Evolutionary conservation across 2,797 vertebrate species (phyloP), one percentile per base, ranked within the genome.

Genomic region (Dromococcyx pavoninus): DNA sequence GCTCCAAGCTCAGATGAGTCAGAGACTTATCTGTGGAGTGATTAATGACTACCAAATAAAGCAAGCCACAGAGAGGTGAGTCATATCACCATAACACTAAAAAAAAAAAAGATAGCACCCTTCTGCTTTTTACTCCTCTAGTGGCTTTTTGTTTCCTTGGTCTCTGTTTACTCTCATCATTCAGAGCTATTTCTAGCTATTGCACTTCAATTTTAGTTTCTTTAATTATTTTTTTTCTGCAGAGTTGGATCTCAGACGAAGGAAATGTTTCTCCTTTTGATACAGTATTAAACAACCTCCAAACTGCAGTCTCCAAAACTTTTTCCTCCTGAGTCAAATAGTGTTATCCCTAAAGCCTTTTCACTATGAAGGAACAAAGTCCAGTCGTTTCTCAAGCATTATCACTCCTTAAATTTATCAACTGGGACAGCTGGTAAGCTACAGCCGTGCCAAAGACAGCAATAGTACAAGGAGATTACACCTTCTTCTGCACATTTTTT

Each of bases 31-130:
- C 79, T 93, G 67, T n/a, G 35, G 17, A 70, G 10, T 37, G 32
- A 87, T 85, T 92, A 93, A 91, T 71, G 71, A 92, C 84, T 61
- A 69, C 10, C 39, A 89, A 64, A 92, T 79, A 75, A 91, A 94
- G 77, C 1, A 75, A 89, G 25, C 27, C 64, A 74, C 21, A 73
- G 48, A 86, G 53, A 50, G 15, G 46, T 85, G 56, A 91, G 72
- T 92, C 69, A 75, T 37, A 62, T 10, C 58, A 77, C 50, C 30
- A 9, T 33, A 92, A 82, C 23, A 86, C 18, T 14, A 28, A 92
- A 61, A 48, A 86, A 88, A 81, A 33, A 66, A 86, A 72, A 88
- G 23, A 70, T 48, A 53, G 8, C 77, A 14, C 7, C 32, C 28
- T 85, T 65, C 35, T 66, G 18, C 27, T 46, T 80, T 43, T 62